Conservation (phyloP, 2,888 invertebrate species). For the Exephanes ischioxanthus region DNA sequence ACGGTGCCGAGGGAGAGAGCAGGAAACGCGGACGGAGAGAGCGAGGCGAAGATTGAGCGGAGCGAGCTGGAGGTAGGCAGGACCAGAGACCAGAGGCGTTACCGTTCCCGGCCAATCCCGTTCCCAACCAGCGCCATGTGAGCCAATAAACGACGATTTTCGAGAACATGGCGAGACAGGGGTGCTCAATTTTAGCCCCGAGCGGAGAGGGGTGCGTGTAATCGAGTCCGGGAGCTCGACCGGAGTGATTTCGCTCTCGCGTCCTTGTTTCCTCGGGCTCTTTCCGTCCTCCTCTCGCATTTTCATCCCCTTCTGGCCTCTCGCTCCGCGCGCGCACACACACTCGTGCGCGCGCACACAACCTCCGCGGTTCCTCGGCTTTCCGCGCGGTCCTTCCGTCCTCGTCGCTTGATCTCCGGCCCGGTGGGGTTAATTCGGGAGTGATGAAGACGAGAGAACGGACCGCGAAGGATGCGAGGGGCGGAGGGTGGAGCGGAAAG, state of each 20-base stretch:
- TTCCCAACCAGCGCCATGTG: constrained; percentile 34
- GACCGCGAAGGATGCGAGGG: background rate
- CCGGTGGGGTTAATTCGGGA: constrained; percentile 65
- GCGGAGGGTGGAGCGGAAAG: constrained; percentile 35
- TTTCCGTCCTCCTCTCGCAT: constrained; percentile 32
- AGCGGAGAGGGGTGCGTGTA: constrained; percentile 58
- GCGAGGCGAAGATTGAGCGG: constrained; percentile 35
- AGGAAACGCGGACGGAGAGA: constrained; percentile 29
- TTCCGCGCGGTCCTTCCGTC: constrained; percentile 23
- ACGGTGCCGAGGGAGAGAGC: constrained; percentile 60
- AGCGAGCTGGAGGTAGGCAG: constrained; percentile 65
- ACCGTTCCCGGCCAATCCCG: constrained; percentile 74
- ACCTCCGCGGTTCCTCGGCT: background rate
- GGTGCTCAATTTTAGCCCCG: constrained; percentile 77
- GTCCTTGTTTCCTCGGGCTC: constrained; percentile 37
- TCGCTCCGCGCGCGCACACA: constrained; percentile 16
- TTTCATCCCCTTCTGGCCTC: constrained; percentile 41
- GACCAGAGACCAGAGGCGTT: constrained; percentile 75
- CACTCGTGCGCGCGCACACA: constrained; percentile 10
- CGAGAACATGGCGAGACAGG: constrained; percentile 83
- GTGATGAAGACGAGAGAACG: constrained; percentile 24
- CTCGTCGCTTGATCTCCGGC: constrained; percentile 52
- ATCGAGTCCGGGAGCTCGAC: constrained; percentile 66
- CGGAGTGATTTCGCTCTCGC: constrained; percentile 58
- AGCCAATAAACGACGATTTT: constrained; percentile 76